phyloP scores from a whole-genome alignment of 2,888 invertebrate genomes.

The Emmelina monodactyla region DNA sequence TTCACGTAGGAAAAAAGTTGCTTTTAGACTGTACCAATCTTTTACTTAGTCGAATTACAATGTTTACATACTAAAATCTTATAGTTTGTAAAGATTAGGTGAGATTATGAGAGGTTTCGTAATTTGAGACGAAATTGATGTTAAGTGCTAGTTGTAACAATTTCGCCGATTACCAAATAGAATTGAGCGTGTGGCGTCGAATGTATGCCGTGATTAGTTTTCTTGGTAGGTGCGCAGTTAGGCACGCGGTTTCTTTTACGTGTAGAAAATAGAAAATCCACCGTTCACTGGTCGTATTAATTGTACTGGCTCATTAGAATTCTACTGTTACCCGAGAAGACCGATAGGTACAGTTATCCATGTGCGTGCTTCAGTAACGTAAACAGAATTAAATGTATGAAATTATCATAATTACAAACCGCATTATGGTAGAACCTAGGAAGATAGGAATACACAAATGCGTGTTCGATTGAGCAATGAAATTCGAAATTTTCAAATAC shows the following conservation, averaged over 20 bases:
- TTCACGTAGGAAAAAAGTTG: constrained; percentile 27
- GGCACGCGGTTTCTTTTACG: constrained; percentile 63
- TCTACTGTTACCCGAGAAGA: constrained; percentile 43
- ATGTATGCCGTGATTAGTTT: constrained; percentile 43
- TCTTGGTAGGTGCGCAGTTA: constrained; percentile 41
- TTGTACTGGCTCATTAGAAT: constrained; percentile 57
- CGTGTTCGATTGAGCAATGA: constrained; percentile 32
- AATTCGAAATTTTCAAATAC: constrained; percentile 24
- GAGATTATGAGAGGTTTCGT: too few species aligned
- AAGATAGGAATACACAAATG: constrained; percentile 16
- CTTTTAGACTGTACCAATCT: too few species aligned
- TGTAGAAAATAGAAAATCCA: constrained; percentile 66
- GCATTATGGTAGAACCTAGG: constrained; percentile 14
- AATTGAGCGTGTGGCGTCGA: not conserved
- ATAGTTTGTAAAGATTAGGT: too few species aligned
- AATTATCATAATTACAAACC: constrained; percentile 25
- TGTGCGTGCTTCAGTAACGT: constrained; percentile 51
- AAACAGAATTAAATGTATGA: constrained; percentile 42
- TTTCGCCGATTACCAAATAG: not conserved
- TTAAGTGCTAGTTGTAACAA: not conserved
- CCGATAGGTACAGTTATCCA: constrained; percentile 47
- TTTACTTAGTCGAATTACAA: too few species aligned
- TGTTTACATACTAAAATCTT: too few species aligned
- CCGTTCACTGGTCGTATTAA: constrained; percentile 62
- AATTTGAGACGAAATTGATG: too few species aligned